Percentiles rank a stretch among this genome's conserved stretches.
Conservation (phyloP, 1,140 invertebrate species). For the Danaus plexippus region DNA sequence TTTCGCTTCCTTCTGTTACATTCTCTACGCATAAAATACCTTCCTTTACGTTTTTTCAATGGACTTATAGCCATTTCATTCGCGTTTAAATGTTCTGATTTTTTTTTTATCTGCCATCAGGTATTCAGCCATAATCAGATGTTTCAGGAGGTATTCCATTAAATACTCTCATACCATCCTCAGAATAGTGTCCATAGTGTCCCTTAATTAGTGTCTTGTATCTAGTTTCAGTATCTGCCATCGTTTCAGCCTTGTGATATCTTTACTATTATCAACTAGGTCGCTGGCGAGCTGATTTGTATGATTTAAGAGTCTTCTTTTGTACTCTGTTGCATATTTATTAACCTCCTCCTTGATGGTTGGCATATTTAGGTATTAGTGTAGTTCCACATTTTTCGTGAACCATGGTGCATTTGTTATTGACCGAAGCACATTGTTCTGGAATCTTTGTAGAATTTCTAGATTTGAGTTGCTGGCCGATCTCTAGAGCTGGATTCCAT, state of each 20-base stretch:
- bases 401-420: conserved; percentile 9
- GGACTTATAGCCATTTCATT: not conserved
- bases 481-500: conserved; percentile 11
- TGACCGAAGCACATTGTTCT: not conserved
- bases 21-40: too few relatives aligned
- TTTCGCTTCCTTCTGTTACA: too few relatives aligned
- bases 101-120: not conserved
- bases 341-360: conserved; percentile 9
- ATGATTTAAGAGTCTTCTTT: conserved; percentile 1
- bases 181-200: too few relatives aligned
- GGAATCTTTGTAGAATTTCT: conserved; percentile 4
- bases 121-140: not conserved
- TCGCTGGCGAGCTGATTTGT: not conserved
- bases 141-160: not conserved
- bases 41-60: not conserved
- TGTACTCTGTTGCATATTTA: conserved; percentile 1
- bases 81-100: conserved; percentile 1
- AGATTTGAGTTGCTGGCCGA: conserved; percentile 2
- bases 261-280: too few relatives aligned
- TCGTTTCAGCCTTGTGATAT: not conserved
- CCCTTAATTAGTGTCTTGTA: too few relatives aligned
- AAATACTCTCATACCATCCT: too few relatives aligned
- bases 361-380: conserved; percentile 7
- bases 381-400: conserved; percentile 1
- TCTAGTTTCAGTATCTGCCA: not conserved